Evolutionary conservation across 2,888 invertebrate species (phyloP), one percentile per base, ranked within the genome.

Genomic region (Eugnorisma glareosa): DNA sequence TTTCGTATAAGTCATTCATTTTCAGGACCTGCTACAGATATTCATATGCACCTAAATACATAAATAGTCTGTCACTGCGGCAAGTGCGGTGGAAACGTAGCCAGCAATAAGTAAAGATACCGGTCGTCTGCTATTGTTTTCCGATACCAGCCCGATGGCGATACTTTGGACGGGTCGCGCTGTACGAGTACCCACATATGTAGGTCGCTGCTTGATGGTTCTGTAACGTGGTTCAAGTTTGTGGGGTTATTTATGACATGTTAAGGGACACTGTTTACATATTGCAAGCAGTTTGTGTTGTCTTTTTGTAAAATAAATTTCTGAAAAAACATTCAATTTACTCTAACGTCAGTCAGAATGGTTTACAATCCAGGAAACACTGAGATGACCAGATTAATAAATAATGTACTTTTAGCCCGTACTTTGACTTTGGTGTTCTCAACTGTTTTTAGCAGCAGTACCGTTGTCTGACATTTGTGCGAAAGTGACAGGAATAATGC

Each of bases 121-220:
- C 69, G 77, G 77, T 59, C 61, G 72, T 43, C 75, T 77, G 64
- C 77, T 83, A 88, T 88, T 88, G 88, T 88, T 88, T 88, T 88
- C 87, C 87, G 86, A 88, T 88, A 88, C 66, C 54, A 75, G 28
- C 67, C 67, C 81, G 85, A 75, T 79, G 83, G 78, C 68, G 73
- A 51, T 82, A 85, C 74, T 86, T 85, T 59, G 83, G 75, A 72
- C 51, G 54, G 69, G 67, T 57, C 61, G 73, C 64, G 79, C 31
- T 28, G 40, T 64, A 28, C 48, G 43, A 51, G n/a, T 66, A n/a
- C 40, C 64, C 43, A 18, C 64, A 40, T 64, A 74, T 78, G 67
- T 84, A 76, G 85, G 85, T 70, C 85, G 69, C 43, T 66, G 59
- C 37, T 67, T 82, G 82, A 82, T 69, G 64, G 40, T 4, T 3